These are phyloP conservation scores for Chromoteleia sp. DNA, from an alignment of 2,888 invertebrate species.

Conservation along the genomic window DNA sequence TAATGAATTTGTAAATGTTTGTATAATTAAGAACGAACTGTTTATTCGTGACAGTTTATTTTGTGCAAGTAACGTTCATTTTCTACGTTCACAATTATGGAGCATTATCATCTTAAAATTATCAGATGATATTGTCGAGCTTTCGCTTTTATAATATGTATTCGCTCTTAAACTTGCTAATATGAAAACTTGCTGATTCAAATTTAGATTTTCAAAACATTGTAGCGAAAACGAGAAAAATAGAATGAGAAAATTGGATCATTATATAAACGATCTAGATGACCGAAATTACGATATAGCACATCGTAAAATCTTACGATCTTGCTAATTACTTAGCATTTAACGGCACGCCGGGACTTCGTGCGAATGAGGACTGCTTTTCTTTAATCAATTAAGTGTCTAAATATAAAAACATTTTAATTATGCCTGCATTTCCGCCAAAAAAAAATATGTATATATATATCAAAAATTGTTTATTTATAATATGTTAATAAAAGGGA, in stretches of 20 bases:
- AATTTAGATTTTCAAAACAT: conserved; percentile 27
- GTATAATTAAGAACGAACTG: no score
- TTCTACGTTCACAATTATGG: no score
- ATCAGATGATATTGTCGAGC: background rate
- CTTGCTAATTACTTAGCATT: conserved; percentile 44
- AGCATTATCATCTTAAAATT: background rate
- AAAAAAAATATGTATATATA: no score
- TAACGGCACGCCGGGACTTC: background rate
- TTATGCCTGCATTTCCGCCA: no score
- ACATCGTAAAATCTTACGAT: conserved; percentile 40
- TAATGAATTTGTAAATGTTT: no score
- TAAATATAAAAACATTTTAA: conserved; percentile 16
- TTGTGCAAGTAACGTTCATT: no score
- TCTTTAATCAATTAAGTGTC: conserved; percentile 4
- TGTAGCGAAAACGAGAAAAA: conserved; percentile 17
- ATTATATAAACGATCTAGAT: conserved; percentile 33
- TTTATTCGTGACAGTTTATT: no score
- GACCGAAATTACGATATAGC: conserved; percentile 31
- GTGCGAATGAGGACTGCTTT: conserved; percentile 13
- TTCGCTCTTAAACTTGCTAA: background rate
- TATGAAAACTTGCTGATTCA: conserved; percentile 9
- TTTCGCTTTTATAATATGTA: background rate
- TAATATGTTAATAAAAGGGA: background rate
- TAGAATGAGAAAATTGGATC: conserved; percentile 26
- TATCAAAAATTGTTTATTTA: background rate